These are phyloP conservation scores for Dastarcus helophoroides DNA, from an alignment of 2,888 invertebrate species.

Conservation along the genomic window DNA sequence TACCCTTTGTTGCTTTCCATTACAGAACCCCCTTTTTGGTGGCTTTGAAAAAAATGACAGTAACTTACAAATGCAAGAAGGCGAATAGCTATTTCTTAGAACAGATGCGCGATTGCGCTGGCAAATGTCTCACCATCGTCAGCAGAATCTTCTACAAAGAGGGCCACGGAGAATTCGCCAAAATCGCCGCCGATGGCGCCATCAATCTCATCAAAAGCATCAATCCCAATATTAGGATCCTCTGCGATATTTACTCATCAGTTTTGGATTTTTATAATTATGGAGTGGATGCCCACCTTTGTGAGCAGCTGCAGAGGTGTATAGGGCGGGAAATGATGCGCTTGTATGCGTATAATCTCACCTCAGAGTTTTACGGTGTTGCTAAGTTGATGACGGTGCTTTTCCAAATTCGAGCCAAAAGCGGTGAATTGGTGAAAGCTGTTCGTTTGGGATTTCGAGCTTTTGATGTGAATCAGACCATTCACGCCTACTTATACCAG, in stretches of 20 bases:
- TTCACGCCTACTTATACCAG: conserved; percentile 38
- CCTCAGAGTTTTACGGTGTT: conserved; percentile 38
- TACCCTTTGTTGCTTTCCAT: conserved; percentile 19
- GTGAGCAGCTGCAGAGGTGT: conserved; percentile 31
- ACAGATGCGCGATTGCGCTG: conserved; percentile 30
- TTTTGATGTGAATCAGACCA: conserved; percentile 36
- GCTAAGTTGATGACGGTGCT: conserved; percentile 39
- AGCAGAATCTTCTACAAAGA: conserved; percentile 24
- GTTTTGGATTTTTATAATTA: conserved; percentile 41
- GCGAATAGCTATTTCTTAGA: conserved; percentile 28
- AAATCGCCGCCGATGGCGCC: conserved; percentile 21
- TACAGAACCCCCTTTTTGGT: conserved; percentile 31
- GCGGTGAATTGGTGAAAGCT: conserved; percentile 31
- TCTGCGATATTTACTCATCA: conserved; percentile 40
- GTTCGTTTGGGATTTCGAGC: conserved; percentile 38
- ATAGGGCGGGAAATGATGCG: conserved; percentile 20
- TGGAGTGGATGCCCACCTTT: conserved; percentile 34
- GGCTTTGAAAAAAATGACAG: too few species aligned
- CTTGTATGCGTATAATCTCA: conserved; percentile 29
- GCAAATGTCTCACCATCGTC: conserved; percentile 39
- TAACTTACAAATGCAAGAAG: conserved; percentile 31
- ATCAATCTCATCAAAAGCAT: conserved; percentile 32
- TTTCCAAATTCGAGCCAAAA: conserved; percentile 37
- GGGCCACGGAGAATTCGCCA: conserved; percentile 25
- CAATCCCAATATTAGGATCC: conserved; percentile 34